Evolutionary conservation across 2,797 vertebrate genomes (phyloP).

Genomic region (Cossypha heuglini): DNA sequence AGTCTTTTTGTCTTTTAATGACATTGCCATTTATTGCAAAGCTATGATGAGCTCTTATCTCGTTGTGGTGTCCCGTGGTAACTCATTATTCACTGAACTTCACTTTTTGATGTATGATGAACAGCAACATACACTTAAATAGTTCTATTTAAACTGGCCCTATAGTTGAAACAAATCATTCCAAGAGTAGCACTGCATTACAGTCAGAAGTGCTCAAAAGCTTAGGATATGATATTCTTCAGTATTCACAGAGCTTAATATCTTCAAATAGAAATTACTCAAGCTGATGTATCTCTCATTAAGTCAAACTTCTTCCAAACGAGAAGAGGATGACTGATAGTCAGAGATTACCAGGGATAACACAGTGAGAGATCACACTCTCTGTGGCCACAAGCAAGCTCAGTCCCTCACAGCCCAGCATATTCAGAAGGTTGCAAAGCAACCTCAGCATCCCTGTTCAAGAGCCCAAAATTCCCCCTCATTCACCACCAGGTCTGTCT

Average conservation of each 20-base stretch:
- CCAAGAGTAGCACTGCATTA: conserved; percentile 45
- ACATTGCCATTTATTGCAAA: conserved; percentile 52
- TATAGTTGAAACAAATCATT: conserved; percentile 62
- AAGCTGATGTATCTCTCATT: conserved; percentile 38
- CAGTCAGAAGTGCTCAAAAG: conserved; percentile 49
- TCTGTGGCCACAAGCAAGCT: background rate
- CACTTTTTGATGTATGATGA: conserved; percentile 56
- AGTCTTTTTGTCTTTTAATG: conserved; percentile 42
- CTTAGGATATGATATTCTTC: background rate
- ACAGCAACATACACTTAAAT: conserved; percentile 51
- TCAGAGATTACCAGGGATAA: background rate
- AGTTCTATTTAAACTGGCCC: conserved; percentile 59
- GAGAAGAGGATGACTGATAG: background rate
- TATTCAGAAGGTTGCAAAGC: rapidly evolving
- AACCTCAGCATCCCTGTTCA: background rate
- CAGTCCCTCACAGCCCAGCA: background rate
- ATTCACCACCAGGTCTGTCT: background rate
- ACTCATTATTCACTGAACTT: conserved; percentile 52
- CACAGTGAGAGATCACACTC: background rate
- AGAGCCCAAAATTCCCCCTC: background rate
- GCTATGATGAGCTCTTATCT: conserved; percentile 47
- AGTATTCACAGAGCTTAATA: conserved; percentile 43
- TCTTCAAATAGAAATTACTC: conserved; percentile 61
- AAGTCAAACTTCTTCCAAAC: conserved; percentile 40
- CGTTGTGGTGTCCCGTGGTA: background rate